Evolutionary conservation across 2,888 invertebrate species (phyloP).

Genomic region (Theretra japonica): DNA sequence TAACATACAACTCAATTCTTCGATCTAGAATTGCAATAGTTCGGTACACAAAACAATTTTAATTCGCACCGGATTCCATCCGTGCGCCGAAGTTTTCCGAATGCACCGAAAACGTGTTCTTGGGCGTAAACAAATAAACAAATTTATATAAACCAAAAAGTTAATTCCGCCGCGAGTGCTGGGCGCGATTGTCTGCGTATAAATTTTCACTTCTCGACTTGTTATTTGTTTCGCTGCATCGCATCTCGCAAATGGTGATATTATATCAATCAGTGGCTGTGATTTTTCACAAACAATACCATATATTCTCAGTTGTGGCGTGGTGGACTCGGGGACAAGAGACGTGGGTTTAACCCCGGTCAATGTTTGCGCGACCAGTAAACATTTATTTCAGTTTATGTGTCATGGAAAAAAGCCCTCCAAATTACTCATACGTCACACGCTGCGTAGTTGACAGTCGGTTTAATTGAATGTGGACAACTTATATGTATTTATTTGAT

Average conservation of each 20-base stretch:
- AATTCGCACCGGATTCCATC: not conserved
- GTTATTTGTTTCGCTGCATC: not conserved
- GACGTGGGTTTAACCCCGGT: no score
- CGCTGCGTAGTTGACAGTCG: no score
- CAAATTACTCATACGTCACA: no score
- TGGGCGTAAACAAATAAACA: slow-evolving; percentile 24
- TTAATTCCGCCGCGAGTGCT: slow-evolving; percentile 8
- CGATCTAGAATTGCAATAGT: no score
- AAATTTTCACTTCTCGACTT: not conserved
- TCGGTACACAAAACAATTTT: not conserved
- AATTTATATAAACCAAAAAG: not conserved
- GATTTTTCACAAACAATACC: not conserved
- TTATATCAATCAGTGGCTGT: not conserved
- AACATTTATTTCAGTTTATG: no score
- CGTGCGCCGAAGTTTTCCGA: not conserved
- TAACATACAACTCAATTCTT: not conserved
- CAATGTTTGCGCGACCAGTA: no score
- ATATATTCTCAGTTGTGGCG: not conserved
- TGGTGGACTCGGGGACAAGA: no score
- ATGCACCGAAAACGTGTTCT: not conserved
- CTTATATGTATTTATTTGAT: no score
- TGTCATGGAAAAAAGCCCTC: no score
- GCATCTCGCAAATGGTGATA: not conserved
- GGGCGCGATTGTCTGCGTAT: slow-evolving; percentile 4
- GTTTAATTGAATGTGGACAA: no score